Percentiles rank a stretch among this genome's conserved stretches.
These are phyloP conservation scores for Drosophila kokeensis DNA, from an alignment of 2,888 invertebrate genomes.

Conservation along the genomic window DNA sequence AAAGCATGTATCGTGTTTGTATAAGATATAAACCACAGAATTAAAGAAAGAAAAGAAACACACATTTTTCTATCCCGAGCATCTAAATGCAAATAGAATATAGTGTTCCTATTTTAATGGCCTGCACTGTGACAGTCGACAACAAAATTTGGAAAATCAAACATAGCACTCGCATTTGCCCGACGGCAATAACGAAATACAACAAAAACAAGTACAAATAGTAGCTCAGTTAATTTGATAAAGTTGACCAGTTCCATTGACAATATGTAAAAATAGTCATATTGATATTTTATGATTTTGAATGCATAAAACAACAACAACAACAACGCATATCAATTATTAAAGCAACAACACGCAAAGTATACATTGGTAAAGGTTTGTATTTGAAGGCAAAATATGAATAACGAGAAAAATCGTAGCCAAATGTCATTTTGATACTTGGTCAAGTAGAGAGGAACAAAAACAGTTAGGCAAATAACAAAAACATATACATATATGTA, in stretches of 20 bases:
- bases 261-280: constrained; percentile 28
- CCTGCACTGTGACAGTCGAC: constrained; percentile 17
- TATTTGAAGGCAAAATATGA: constrained; percentile 39
- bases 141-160: constrained; percentile 13
- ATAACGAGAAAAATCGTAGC: constrained; percentile 18
- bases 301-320: constrained; percentile 48
- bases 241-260: constrained; percentile 19
- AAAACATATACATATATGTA: constrained; percentile 9
- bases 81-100: background rate
- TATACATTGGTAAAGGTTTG: constrained; percentile 55
- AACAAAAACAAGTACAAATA: constrained; percentile 13
- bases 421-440: constrained; percentile 69
- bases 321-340: constrained; percentile 29
- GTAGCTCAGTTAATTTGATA: constrained; percentile 41
- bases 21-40: background rate
- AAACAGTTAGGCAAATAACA: constrained; percentile 24
- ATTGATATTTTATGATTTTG: constrained; percentile 45
- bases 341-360: constrained; percentile 27
- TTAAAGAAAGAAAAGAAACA: background rate
- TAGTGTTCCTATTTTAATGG: constrained; percentile 24
- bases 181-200: background rate
- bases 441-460: constrained; percentile 57
- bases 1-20: background rate
- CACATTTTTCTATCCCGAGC: background rate
- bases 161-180: constrained; percentile 19